A percentile compares a stretch with the other conserved stretches of the same genome.
These are phyloP conservation scores for Sciurus niger DNA, from an alignment of 2,113 vertebrate genomes.

Conservation along the genomic window DNA sequence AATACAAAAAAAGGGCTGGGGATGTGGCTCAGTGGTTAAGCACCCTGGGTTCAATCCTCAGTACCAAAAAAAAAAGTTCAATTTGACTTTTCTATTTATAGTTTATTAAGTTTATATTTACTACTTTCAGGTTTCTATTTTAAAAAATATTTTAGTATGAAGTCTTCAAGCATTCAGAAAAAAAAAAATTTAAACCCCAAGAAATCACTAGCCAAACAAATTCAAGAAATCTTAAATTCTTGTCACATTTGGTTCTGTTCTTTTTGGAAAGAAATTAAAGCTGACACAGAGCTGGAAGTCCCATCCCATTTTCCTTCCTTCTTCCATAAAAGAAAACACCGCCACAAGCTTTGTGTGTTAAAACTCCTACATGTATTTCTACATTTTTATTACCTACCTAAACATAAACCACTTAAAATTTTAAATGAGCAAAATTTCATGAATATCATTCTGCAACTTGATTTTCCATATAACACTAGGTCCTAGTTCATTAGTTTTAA, in stretches of 20 bases:
- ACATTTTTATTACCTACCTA: background rate
- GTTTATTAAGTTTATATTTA: slow-evolving; percentile 38
- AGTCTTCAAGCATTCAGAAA: slow-evolving; percentile 30
- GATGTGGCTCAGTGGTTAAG: too few relatives aligned
- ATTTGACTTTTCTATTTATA: slow-evolving; percentile 45
- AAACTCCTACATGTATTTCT: background rate
- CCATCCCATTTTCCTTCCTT: background rate
- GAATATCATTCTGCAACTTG: background rate
- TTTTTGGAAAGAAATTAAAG: background rate
- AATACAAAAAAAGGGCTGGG: too few relatives aligned
- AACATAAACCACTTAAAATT: background rate
- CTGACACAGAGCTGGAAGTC: background rate
- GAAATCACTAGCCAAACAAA: slow-evolving; percentile 15
- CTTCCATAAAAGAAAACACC: background rate
- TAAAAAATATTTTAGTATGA: background rate
- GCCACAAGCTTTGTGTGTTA: background rate
- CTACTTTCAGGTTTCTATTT: background rate
- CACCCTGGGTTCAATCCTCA: too few relatives aligned
- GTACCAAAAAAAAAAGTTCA: background rate
- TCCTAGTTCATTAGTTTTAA: slow-evolving; percentile 4
- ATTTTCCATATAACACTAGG: background rate
- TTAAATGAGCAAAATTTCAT: background rate
- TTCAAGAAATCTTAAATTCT: slow-evolving; percentile 1
- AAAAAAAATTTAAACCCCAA: background rate
- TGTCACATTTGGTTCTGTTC: background rate